Base-by-base conservation (phyloP, 1,140 invertebrate genomes). In the Diuraphis noxia region DNA sequence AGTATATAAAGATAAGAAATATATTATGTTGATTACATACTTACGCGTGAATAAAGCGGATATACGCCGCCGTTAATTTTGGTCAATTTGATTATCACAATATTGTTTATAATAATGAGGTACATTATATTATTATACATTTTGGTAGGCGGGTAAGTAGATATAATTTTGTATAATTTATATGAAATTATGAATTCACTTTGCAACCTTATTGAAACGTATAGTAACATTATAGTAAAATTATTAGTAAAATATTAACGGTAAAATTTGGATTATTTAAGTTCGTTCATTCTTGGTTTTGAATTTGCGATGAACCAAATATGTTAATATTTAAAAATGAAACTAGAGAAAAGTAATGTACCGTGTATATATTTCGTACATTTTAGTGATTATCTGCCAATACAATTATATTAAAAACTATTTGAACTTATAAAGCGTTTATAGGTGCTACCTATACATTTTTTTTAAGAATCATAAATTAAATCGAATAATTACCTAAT, bases 31-130 rank as follows among this genome's bases (percentile, higher is more conserved):
- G 56, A 72, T 72, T 72, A 72, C 13, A 72, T 13, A 63, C 34
- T n/a, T 72, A 72, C n/a, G 17, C 56, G 30, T 19, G 30, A 72
- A 72, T 72, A 72, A 72, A 72, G 34, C 56, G 56, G n/a, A 72
- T 19, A 17, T n/a, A 72, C 30, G 30, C n/a, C 30, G 30, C n/a
- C 56, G 13, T 72, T n/a, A 17, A 72, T 34, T 72, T 72, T 72
- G 56, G 56, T 72, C 56, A 72, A 72, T 72, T 72, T n/a, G 30
- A 72, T 72, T 72, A 72, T 72, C 56, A 72, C 56, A 72, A 72
- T 23, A 49, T 72, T n/a, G 56, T n/a, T 72, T 6, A n/a, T n/a
- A 34, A 72, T 72, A 72, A 72, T 72, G 56, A 72, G 56, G 56
- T 72, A 72, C 17, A 72, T 72, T 17, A 63, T n/a, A 63, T n/a